These are phyloP conservation scores for Nomada lathburiana DNA, from an alignment of 2,888 invertebrate genomes.

Conservation along the genomic window DNA sequence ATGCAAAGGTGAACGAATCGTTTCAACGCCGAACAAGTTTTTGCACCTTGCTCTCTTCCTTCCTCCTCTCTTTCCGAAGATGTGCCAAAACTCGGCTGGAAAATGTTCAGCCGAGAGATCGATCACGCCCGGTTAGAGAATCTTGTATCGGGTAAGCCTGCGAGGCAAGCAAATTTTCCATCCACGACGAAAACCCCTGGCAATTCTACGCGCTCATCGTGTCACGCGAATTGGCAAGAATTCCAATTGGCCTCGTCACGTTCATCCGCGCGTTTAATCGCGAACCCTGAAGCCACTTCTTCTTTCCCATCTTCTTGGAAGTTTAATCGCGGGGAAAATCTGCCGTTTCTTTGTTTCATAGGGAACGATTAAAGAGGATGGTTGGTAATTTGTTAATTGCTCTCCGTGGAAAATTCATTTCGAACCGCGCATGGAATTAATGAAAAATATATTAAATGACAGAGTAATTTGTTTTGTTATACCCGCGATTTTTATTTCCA, in stretches of 20 bases:
- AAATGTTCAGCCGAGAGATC: background rate
- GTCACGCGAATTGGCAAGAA: slow-evolving; percentile 40
- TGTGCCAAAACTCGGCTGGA: background rate
- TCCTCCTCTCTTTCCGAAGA: background rate
- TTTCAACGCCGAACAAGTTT: background rate
- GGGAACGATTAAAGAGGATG: background rate
- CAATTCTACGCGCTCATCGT: slow-evolving; percentile 2
- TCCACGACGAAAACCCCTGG: background rate
- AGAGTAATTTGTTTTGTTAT: too few species aligned
- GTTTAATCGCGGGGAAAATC: background rate
- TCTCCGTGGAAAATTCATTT: background rate
- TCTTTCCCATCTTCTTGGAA: slow-evolving; percentile 13
- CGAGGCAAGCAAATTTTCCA: slow-evolving; percentile 29
- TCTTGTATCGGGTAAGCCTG: background rate
- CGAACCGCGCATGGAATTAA: too few species aligned
- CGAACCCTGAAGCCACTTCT: slow-evolving; percentile 4
- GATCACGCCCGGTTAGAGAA: background rate
- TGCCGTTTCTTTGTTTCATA: slow-evolving; percentile 8
- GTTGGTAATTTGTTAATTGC: background rate
- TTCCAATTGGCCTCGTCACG: slow-evolving; percentile 37
- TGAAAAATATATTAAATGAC: too few species aligned
- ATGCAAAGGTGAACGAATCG: background rate
- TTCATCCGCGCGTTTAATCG: slow-evolving; percentile 29
- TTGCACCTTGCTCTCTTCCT: too few species aligned
- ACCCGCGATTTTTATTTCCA: too few species aligned